phyloP scores from a whole-genome alignment of 2,113 vertebrate species.

The Seriola dumerili region DNA sequence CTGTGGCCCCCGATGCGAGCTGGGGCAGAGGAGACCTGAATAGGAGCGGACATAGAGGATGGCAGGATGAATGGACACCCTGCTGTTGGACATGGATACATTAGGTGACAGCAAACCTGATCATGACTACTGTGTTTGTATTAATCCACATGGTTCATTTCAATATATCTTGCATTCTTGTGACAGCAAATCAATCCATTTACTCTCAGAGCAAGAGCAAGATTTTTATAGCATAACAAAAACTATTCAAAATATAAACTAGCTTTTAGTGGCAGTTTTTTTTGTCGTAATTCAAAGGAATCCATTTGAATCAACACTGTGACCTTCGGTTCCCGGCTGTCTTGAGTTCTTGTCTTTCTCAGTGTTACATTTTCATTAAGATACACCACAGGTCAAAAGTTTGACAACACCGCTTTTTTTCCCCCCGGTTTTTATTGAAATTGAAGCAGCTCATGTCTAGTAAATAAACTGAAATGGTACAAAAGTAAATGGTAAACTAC shows the following conservation, averaged over 20 bases:
- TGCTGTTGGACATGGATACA: conserved; percentile 13
- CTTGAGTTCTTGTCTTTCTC: neutral
- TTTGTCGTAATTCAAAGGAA: neutral
- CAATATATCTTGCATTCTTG: neutral
- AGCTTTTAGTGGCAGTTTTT: neutral
- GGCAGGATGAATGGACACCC: neutral
- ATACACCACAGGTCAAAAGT: neutral
- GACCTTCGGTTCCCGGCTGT: conserved; percentile 26
- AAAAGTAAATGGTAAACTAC: too few relatives aligned
- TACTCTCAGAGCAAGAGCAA: neutral
- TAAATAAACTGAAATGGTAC: too few relatives aligned
- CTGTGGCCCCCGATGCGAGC: neutral
- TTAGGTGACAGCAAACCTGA: conserved; percentile 17
- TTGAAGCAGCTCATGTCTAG: too few relatives aligned
- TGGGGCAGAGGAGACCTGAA: conserved; percentile 1
- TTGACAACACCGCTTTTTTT: too few relatives aligned
- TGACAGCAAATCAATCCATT: conserved; percentile 29
- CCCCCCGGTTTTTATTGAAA: too few relatives aligned
- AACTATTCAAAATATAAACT: neutral
- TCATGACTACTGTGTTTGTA: conserved; percentile 5
- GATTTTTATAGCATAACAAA: neutral
- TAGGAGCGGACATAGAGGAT: conserved; percentile 2
- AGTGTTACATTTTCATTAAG: conserved; percentile 12
- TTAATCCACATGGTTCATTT: neutral
- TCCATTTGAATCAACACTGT: conserved; percentile 6